Evolutionary conservation across 2,113 vertebrate species (phyloP).

Genomic region (Herpailurus yagouaroundi): DNA sequence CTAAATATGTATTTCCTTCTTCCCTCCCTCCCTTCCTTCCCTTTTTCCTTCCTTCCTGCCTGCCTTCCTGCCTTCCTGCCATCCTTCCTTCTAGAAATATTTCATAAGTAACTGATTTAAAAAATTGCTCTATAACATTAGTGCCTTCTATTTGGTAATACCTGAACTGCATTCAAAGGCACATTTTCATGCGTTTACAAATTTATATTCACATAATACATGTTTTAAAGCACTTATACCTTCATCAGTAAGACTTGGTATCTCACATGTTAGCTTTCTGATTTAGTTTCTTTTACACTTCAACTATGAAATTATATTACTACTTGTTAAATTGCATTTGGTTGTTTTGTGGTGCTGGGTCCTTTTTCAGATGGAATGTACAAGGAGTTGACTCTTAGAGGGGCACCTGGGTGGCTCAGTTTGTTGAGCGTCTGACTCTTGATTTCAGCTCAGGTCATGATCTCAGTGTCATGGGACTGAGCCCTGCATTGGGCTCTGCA

Average conservation of each 20-base stretch:
- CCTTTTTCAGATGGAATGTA: background rate
- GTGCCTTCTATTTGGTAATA: background rate
- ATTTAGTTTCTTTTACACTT: background rate
- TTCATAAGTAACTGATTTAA: background rate
- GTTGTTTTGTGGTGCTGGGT: background rate
- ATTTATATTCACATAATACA: background rate
- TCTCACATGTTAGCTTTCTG: background rate
- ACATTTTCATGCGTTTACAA: background rate
- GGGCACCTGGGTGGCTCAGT: no score
- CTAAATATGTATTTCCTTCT: background rate
- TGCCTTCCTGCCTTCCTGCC: background rate
- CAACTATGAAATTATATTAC: background rate
- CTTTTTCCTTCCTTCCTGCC: background rate
- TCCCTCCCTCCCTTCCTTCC: no score
- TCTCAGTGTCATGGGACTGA: no score
- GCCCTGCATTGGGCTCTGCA: no score
- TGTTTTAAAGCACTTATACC: background rate
- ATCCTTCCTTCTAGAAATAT: background rate
- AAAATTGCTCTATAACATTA: background rate
- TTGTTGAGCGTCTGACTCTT: no score
- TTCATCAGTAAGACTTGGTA: background rate
- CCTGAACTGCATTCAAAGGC: background rate
- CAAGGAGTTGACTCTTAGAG: no score
- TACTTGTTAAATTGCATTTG: background rate
- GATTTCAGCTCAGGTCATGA: no score